Percentiles rank a stretch among this genome's conserved stretches.
phyloP scores from a whole-genome alignment of 2,888 invertebrate species.

The Diarsia brunnea region DNA sequence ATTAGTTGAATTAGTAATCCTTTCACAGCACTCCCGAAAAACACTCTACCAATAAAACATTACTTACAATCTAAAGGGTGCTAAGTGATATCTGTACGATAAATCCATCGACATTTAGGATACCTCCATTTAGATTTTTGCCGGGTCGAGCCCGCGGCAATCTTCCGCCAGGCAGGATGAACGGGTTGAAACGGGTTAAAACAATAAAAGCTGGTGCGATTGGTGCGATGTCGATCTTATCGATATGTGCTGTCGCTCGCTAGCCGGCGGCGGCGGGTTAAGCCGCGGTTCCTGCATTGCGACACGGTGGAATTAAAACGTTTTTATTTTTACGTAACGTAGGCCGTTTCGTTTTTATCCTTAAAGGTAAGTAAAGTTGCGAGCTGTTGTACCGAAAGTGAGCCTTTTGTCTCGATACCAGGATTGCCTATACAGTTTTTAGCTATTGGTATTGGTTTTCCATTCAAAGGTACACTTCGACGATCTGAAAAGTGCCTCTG shows the following conservation, averaged over 20 bases:
- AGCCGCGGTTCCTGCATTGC: slow-evolving; percentile 75
- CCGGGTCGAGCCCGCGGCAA: slow-evolving; percentile 65
- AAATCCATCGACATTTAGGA: slow-evolving; percentile 69
- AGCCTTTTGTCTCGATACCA: not conserved
- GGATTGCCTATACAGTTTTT: not conserved
- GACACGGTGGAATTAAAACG: slow-evolving; percentile 66
- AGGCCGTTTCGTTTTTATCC: slow-evolving; percentile 56
- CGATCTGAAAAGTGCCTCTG: not conserved
- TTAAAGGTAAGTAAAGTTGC: slow-evolving; percentile 14
- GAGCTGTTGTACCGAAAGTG: not conserved
- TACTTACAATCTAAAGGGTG: slow-evolving; percentile 54
- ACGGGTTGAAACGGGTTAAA: slow-evolving; percentile 74
- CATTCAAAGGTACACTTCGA: not conserved
- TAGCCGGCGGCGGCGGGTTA: slow-evolving; percentile 78
- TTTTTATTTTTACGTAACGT: slow-evolving; percentile 63
- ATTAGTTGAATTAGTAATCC: not conserved
- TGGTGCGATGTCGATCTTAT: slow-evolving; percentile 80
- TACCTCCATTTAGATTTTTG: slow-evolving; percentile 81
- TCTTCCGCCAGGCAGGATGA: slow-evolving; percentile 69
- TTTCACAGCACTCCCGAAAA: slow-evolving; percentile 31
- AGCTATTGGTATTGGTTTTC: not conserved
- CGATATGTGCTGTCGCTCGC: slow-evolving; percentile 84
- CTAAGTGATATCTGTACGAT: slow-evolving; percentile 64
- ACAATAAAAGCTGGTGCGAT: slow-evolving; percentile 83
- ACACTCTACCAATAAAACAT: slow-evolving; percentile 17